A percentile compares a stretch with the other conserved stretches of the same genome.
These are phyloP conservation scores for Trachemys scripta DNA, from an alignment of 2,113 vertebrate species.

Conservation along the genomic window DNA sequence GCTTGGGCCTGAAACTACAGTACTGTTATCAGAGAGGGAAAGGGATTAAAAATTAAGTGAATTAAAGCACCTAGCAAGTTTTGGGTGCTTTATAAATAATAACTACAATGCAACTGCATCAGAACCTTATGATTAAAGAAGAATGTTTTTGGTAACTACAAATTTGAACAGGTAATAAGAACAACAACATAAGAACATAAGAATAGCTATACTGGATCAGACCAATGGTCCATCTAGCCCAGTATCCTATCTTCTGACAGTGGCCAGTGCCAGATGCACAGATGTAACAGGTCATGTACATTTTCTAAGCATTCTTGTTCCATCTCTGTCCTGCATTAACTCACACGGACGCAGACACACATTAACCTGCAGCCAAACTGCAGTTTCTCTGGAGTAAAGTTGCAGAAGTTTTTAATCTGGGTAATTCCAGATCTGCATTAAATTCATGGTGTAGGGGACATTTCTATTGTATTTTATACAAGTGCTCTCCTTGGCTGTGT, in stretches of 20 bases:
- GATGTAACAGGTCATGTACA: neutral
- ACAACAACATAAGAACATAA: neutral
- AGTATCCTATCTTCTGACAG: neutral
- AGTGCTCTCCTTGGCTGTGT: neutral
- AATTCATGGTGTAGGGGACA: neutral
- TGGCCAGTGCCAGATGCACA: neutral
- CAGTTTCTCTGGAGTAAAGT: neutral
- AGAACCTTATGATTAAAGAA: neutral
- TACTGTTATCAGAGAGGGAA: neutral
- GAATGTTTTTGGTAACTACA: neutral
- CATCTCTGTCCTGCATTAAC: neutral
- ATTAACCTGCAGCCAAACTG: neutral
- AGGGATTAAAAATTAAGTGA: neutral
- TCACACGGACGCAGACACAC: neutral
- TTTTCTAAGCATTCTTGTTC: neutral
- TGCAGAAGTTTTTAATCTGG: neutral
- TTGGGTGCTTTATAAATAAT: neutral
- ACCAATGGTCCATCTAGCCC: neutral
- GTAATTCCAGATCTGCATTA: neutral
- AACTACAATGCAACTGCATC: neutral
- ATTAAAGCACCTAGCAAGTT: neutral
- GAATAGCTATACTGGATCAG: neutral
- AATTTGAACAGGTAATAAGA: neutral
- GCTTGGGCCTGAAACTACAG: neutral
- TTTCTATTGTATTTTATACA: neutral